Conservation (phyloP, 2,113 vertebrate genomes). For the Eptesicus fuscus region DNA sequence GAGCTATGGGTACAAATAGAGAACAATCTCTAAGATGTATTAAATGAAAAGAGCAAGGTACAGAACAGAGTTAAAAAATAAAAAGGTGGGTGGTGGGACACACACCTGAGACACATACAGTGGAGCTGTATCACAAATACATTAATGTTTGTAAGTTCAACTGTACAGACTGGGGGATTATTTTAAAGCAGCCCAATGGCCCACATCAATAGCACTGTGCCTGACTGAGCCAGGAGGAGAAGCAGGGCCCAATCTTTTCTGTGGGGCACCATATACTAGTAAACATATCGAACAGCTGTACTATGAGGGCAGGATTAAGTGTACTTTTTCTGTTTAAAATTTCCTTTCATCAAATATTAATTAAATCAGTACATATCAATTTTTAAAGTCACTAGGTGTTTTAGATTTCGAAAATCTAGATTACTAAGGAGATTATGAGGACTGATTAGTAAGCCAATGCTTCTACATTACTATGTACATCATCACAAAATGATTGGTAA, state of each 20-base stretch:
- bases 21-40: neutral
- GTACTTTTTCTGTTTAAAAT: neutral
- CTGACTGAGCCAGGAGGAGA: neutral
- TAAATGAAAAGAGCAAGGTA: neutral
- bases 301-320: neutral
- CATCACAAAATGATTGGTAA: neutral
- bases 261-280: no score
- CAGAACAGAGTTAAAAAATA: neutral
- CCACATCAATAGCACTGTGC: neutral
- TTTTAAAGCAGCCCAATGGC: neutral
- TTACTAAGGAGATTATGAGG: neutral
- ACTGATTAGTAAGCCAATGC: neutral
- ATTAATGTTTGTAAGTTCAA: neutral
- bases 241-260: neutral
- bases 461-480: neutral
- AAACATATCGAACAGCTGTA: neutral
- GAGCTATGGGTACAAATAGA: neutral
- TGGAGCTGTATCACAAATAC: neutral
- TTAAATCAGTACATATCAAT: neutral
- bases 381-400: neutral
- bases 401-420: neutral
- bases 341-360: neutral
- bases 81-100: neutral
- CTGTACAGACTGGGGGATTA: neutral
- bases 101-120: neutral